Evolutionary conservation across 2,888 invertebrate species (phyloP).

Genomic region (Patella pellucida): DNA sequence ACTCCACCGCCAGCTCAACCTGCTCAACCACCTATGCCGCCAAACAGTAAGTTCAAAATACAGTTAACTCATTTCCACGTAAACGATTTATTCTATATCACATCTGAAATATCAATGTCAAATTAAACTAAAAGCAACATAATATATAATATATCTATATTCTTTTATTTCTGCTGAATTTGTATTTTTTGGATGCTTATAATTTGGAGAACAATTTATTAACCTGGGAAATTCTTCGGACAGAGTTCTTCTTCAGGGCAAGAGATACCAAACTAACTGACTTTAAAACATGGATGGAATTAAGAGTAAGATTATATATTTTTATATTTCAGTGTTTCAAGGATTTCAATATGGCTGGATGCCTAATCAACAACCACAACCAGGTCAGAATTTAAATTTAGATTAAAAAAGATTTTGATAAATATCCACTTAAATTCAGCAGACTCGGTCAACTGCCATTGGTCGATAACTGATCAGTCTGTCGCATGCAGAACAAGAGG

Average conservation of each 20-base stretch:
- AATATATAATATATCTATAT: too few species aligned
- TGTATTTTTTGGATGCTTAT: too few species aligned
- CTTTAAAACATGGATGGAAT: too few species aligned
- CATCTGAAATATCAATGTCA: not conserved
- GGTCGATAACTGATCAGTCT: conserved; percentile 20
- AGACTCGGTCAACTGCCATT: conserved; percentile 20
- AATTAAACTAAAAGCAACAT: too few species aligned
- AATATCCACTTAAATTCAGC: not conserved
- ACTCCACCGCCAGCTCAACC: conserved; percentile 71
- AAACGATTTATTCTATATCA: not conserved
- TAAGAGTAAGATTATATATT: too few species aligned
- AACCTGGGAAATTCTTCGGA: too few species aligned
- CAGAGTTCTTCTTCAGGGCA: too few species aligned
- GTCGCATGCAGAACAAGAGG: not conserved
- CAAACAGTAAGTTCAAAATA: conserved; percentile 16
- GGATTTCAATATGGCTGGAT: conserved; percentile 39
- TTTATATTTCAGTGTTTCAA: conserved; percentile 27
- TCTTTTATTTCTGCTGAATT: too few species aligned
- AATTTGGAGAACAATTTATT: too few species aligned
- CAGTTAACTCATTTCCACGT: not conserved
- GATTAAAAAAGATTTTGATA: not conserved
- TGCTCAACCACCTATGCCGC: conserved; percentile 34
- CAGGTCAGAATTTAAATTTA: conserved; percentile 2
- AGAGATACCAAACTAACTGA: too few species aligned
- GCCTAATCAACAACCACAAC: conserved; percentile 22